A percentile compares a stretch with the other conserved stretches of the same genome.
phyloP scores from a whole-genome alignment of 2,888 invertebrate species.

The Eupithecia exiguata region DNA sequence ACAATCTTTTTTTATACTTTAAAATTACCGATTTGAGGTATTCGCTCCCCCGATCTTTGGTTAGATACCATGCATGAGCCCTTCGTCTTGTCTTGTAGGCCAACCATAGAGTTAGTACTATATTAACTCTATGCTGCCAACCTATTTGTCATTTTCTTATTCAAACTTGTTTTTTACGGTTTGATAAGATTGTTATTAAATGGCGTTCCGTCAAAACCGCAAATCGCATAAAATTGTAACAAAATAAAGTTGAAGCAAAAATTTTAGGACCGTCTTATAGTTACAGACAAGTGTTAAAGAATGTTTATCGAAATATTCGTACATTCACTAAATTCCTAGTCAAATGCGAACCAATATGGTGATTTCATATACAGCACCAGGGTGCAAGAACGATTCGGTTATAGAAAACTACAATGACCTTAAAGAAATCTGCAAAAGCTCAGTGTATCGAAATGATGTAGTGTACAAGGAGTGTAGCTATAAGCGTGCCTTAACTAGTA shows the following conservation, averaged over 20 bases:
- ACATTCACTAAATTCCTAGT: slow-evolving; percentile 8
- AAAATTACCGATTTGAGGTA: too few relatives aligned
- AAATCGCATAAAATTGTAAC: background rate
- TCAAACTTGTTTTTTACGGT: too few relatives aligned
- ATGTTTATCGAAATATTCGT: background rate
- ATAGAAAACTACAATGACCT: slow-evolving; percentile 44
- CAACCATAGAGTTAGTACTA: too few relatives aligned
- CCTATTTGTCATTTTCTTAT: too few relatives aligned
- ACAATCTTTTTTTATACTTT: too few relatives aligned
- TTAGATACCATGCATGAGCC: too few relatives aligned
- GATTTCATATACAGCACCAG: slow-evolving; percentile 33
- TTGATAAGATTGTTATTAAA: too few relatives aligned
- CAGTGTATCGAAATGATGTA: slow-evolving; percentile 53
- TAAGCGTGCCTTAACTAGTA: slow-evolving; percentile 40
- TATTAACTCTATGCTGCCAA: too few relatives aligned
- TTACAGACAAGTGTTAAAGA: background rate
- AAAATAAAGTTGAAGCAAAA: background rate
- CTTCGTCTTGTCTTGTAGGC: too few relatives aligned
- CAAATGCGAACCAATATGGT: slow-evolving; percentile 31
- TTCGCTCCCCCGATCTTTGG: too few relatives aligned
- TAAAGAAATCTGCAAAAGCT: slow-evolving; percentile 49
- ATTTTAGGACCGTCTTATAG: background rate
- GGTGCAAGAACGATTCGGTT: slow-evolving; percentile 6
- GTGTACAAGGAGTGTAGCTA: slow-evolving; percentile 70
- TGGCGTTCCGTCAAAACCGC: background rate